These are phyloP conservation scores for Lontra canadensis DNA, from an alignment of 2,113 vertebrate genomes.

Conservation along the genomic window DNA sequence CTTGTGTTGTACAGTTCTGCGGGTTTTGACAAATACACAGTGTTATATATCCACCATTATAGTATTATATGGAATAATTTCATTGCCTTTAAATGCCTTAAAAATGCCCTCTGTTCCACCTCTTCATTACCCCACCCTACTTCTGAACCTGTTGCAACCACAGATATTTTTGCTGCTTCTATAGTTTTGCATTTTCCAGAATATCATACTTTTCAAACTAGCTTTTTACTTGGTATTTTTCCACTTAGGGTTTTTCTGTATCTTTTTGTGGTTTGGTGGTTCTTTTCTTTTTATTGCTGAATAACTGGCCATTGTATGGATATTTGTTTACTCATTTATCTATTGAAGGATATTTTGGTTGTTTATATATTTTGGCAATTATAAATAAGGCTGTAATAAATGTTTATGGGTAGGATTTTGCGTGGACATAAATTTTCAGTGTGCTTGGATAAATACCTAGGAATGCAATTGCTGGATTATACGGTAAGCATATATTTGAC, in stretches of 20 bases:
- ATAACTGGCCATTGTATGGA: background rate
- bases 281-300: constrained; percentile 27
- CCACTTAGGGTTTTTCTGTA: background rate
- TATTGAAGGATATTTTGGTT: constrained; percentile 35
- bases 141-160: background rate
- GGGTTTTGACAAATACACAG: background rate
- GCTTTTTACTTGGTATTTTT: background rate
- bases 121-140: background rate
- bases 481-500: background rate
- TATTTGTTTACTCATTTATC: background rate
- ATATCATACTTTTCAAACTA: background rate
- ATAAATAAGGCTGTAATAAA: background rate
- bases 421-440: background rate
- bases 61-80: background rate
- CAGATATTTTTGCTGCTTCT: background rate
- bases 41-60: background rate
- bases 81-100: background rate
- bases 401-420: background rate
- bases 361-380: background rate
- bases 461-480: background rate
- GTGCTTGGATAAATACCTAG: background rate
- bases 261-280: background rate
- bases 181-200: constrained; percentile 40
- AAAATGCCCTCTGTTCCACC: background rate
- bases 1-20: background rate